Conservation (phyloP, 2,113 vertebrate genomes). For the Mus pahari region DNA sequence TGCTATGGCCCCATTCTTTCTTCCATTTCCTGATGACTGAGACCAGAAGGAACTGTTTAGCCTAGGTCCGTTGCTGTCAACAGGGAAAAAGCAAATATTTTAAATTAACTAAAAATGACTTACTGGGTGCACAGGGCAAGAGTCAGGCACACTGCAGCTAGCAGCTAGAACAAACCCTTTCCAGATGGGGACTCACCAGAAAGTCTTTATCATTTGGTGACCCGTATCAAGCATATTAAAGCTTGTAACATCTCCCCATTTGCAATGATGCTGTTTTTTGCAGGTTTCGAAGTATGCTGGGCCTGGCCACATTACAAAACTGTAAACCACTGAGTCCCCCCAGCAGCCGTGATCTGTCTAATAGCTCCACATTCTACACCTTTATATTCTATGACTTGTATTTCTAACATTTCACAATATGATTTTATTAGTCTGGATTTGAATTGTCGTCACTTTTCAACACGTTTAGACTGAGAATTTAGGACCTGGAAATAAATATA, state of each 20-base stretch:
- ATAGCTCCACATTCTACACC: not conserved
- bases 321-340: not conserved
- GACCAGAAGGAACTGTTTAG: not conserved
- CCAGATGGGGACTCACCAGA: slow-evolving; percentile 62
- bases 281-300: not conserved
- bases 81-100: not conserved
- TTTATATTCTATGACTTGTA: not conserved
- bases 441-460: not conserved
- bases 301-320: not conserved
- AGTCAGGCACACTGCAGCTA: not conserved
- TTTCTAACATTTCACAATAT: slow-evolving; percentile 17
- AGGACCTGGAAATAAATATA: not conserved
- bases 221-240: slow-evolving; percentile 60
- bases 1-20: not conserved
- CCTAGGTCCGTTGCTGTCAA: not conserved
- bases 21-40: slow-evolving; percentile 23
- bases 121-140: not conserved
- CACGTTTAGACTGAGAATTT: slow-evolving; percentile 15
- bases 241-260: slow-evolving; percentile 47
- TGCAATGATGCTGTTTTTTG: not conserved
- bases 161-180: slow-evolving; percentile 29
- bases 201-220: slow-evolving; percentile 25
- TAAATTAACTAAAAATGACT: not conserved
- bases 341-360: not conserved
- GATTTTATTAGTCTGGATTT: not conserved